A percentile compares a stretch with the other conserved stretches of the same genome.
Conservation (phyloP, 2,888 invertebrate genomes). For the Cheilosia impressa region DNA sequence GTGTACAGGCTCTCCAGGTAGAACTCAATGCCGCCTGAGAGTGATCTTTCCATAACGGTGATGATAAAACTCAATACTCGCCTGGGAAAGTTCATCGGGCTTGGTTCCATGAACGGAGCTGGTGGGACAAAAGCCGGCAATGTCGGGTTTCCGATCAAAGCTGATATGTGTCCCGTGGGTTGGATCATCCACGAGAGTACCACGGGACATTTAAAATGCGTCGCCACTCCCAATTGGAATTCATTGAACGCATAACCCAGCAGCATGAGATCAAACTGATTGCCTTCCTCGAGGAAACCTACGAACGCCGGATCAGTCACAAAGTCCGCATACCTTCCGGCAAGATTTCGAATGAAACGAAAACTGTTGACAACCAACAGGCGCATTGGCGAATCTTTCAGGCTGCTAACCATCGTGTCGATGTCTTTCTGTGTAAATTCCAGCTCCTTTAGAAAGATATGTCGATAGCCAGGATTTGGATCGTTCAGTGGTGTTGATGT, state of each 20-base stretch:
- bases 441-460: constrained; percentile 77
- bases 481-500: constrained; percentile 78
- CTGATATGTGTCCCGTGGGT: constrained; percentile 56
- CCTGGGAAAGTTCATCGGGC: constrained; percentile 68
- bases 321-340: constrained; percentile 43
- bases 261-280: constrained; percentile 77
- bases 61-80: constrained; percentile 75
- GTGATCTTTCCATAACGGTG: constrained; percentile 18
- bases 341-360: neutral
- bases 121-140: constrained; percentile 68
- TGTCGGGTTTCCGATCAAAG: constrained; percentile 76
- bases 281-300: constrained; percentile 73
- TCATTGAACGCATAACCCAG: constrained; percentile 77
- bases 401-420: constrained; percentile 25
- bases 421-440: constrained; percentile 38
- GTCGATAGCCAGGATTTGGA: constrained; percentile 79
- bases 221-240: constrained; percentile 77
- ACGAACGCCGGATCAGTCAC: constrained; percentile 72
- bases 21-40: constrained; percentile 6
- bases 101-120: constrained; percentile 34
- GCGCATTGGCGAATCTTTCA: constrained; percentile 9
- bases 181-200: constrained; percentile 76
- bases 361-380: constrained; percentile 25
- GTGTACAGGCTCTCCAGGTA: constrained; percentile 33
- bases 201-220: constrained; percentile 78